Evolutionary conservation across 2,888 invertebrate species (phyloP), one percentile per base, ranked within the genome.

Genomic region (Gastrophysa polygoni): DNA sequence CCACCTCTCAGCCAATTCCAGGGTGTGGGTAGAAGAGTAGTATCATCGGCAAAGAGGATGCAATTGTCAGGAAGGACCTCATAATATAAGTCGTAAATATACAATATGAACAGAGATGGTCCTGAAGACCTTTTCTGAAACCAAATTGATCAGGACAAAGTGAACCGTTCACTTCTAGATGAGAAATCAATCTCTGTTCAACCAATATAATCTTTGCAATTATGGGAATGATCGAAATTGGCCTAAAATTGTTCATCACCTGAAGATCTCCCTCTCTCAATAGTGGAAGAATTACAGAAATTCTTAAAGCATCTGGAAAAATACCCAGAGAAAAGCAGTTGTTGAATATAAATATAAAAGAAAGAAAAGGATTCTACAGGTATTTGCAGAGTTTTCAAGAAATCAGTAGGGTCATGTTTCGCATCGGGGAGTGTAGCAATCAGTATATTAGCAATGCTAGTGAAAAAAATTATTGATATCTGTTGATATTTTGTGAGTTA

Each of bases 301-400:
- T 49, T 28, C 21, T 49, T n/a, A 49, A 11, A n/a, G 46, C 46
- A 46, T 46, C 46, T 46, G 46, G 46, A 20, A 49, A 49, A 20
- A 49, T 20, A 21, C 49, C 49, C 20, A 14, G 24, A 17, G 49
- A 49, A 11, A 49, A 49, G 28, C 21, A 49, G 17, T 49, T 21
- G 20, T 49, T 49, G 5, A 49, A 18, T 18, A 49, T 17, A 49
- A 14, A 49, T n/a, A 11, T 5, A 21, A 24, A 24, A 21, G 5
- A 49, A 14, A 20, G 28, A 49, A 49, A 49, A 49, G 17, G 18
- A 49, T 4, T 24, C 21, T 24, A 24, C 24, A 14, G 49, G 49
- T 49, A 11, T 49, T 11, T 21, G 18, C 21, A 49, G 24, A 20
- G 17, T 21, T 24, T 49, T 28, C 28, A 49, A 49, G 28, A 49